Conservation (phyloP, 2,797 vertebrate genomes). For the Naso thynnoides region DNA sequence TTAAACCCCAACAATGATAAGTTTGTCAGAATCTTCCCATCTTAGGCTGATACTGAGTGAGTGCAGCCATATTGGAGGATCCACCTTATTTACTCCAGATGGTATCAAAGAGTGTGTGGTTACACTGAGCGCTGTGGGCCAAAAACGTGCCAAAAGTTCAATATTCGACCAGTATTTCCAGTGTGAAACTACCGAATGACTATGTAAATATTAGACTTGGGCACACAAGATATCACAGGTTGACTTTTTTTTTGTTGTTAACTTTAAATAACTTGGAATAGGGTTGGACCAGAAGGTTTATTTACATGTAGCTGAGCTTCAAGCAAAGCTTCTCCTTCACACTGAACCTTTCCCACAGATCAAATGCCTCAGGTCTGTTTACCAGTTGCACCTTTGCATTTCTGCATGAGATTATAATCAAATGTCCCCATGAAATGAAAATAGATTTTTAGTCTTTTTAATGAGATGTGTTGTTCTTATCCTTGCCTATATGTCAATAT, state of each 20-base stretch:
- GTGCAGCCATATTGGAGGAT: not conserved
- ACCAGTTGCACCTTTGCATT: not conserved
- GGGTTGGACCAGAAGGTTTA: not conserved
- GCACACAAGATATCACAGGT: not conserved
- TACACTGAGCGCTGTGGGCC: not conserved
- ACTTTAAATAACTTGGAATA: not conserved
- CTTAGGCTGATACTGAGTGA: not conserved
- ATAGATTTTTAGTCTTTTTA: too few species aligned
- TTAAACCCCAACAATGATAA: not conserved
- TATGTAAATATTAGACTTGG: slow-evolving; percentile 2
- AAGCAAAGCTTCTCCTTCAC: not conserved
- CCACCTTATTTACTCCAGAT: not conserved
- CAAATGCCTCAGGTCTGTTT: not conserved
- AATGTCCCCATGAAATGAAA: not conserved
- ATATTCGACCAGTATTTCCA: slow-evolving; percentile 2
- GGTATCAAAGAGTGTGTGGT: not conserved
- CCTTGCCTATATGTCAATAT: too few species aligned
- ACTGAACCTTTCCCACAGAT: not conserved
- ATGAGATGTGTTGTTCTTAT: too few species aligned
- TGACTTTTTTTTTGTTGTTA: not conserved
- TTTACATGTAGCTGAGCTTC: not conserved
- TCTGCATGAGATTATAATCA: not conserved
- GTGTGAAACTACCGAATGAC: not conserved
- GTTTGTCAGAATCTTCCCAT: not conserved
- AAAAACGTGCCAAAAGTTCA: not conserved